These are phyloP conservation scores for Epinephelus lanceolatus DNA, from an alignment of 2,113 vertebrate genomes.

Conservation along the genomic window DNA sequence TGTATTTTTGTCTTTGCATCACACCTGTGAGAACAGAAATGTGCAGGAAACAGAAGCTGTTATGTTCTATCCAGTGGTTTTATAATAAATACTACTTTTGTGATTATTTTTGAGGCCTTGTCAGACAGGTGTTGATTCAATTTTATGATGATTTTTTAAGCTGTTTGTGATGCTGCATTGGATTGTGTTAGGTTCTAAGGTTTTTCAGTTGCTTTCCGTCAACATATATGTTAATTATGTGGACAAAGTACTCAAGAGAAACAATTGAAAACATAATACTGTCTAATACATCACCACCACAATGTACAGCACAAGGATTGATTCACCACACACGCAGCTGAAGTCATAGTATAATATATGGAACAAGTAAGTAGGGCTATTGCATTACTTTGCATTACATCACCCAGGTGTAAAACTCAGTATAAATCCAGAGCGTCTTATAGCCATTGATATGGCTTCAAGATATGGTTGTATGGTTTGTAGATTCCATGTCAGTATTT, in stretches of 20 bases:
- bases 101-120: not conserved
- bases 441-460: not conserved
- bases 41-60: not conserved
- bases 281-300: not conserved
- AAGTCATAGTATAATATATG: not conserved
- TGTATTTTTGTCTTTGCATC: constrained; percentile 26
- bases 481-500: not conserved
- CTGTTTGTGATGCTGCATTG: not conserved
- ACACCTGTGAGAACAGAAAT: constrained; percentile 8
- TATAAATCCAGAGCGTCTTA: not conserved
- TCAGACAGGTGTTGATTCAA: not conserved
- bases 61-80: not conserved
- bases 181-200: not conserved
- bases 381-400: not conserved
- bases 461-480: not conserved
- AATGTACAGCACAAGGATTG: not conserved
- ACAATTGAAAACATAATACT: not conserved
- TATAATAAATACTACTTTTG: not conserved
- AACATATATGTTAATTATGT: not conserved
- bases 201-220: not conserved
- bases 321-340: not conserved
- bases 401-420: not conserved
- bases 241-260: not conserved
- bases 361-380: not conserved
- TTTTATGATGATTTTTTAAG: not conserved